phyloP scores from a whole-genome alignment of 1,140 invertebrate species.

The roundworm (Caenorhabditis elegans) region WBcel235 BX284606.5:3888501-3889000 shows the following conservation, averaged over 20 bases:
- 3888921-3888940: slow-evolving; percentile 17
- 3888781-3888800: no score
- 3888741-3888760: not conserved
- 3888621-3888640: not conserved
- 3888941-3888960: not conserved
- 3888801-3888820: not conserved
- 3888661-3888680: slow-evolving; percentile 28
- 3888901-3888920: slow-evolving; percentile 20
- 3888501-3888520: slow-evolving; percentile 37
- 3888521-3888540: slow-evolving; percentile 20
- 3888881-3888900: slow-evolving; percentile 20
- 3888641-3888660: not conserved
- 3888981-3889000: not conserved
- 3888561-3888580: slow-evolving; percentile 42
- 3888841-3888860: slow-evolving; percentile 21
- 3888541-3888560: slow-evolving; percentile 42
- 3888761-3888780: no score
- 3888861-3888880: not conserved
- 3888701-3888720: slow-evolving; percentile 22
- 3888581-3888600: not conserved
- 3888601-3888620: not conserved
- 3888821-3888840: slow-evolving; percentile 3
- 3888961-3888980: not conserved
- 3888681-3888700: slow-evolving; percentile 15
- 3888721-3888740: slow-evolving; percentile 24